These are phyloP conservation scores for Glaucomys volans DNA, from an alignment of 2,113 vertebrate genomes.

Conservation along the genomic window DNA sequence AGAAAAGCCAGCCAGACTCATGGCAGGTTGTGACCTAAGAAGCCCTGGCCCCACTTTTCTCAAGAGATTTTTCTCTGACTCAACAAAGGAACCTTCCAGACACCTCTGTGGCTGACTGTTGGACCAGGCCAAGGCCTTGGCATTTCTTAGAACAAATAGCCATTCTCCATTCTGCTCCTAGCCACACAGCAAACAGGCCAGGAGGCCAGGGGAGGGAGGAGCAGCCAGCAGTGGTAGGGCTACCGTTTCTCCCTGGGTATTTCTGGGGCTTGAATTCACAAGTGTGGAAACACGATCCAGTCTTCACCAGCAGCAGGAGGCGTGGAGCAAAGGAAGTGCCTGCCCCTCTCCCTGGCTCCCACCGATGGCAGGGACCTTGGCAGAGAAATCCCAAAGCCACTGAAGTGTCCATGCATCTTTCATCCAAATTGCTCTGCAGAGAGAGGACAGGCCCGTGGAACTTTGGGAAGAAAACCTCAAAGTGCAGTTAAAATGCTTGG, in stretches of 20 bases:
- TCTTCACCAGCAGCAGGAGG: not conserved
- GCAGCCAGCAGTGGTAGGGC: rapidly evolving
- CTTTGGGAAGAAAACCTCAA: not conserved
- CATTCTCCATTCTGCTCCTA: not conserved
- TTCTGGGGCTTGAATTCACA: not conserved
- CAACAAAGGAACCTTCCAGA: not conserved
- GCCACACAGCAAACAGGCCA: not conserved
- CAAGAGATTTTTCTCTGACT: not conserved
- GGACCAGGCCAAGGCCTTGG: not conserved
- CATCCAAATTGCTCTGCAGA: not conserved
- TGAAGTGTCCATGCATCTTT: not conserved
- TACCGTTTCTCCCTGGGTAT: not conserved
- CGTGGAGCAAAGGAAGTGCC: rapidly evolving
- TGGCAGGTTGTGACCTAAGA: not conserved
- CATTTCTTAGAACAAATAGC: not conserved
- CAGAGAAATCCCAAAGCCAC: not conserved
- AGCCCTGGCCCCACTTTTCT: not conserved
- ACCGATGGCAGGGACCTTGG: rapidly evolving
- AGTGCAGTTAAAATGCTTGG: not conserved
- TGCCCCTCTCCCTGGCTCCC: not conserved
- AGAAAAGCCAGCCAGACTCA: not conserved
- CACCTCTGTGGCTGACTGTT: not conserved
- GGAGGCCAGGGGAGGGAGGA: not conserved
- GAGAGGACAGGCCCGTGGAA: not conserved
- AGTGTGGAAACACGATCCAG: not conserved